Evolutionary conservation across 2,888 invertebrate species (phyloP).

Genomic region (Dorcus hopei): DNA sequence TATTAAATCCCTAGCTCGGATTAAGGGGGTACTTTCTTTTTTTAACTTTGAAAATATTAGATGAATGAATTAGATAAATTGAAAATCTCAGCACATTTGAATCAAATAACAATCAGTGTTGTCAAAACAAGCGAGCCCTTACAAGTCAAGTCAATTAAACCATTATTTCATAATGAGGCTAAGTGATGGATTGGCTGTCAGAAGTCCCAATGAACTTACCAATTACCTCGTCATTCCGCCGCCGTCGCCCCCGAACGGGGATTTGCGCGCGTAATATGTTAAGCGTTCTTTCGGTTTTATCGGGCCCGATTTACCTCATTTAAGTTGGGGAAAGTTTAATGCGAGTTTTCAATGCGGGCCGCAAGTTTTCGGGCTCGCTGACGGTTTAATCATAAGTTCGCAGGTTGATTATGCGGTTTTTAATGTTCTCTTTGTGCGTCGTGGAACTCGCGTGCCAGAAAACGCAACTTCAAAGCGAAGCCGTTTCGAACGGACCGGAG

Average conservation of each 20-base stretch:
- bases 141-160: slow-evolving; percentile 31
- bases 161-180: slow-evolving; percentile 34
- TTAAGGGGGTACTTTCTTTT: no score
- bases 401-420: slow-evolving; percentile 12
- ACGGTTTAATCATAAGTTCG: slow-evolving; percentile 21
- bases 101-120: slow-evolving; percentile 1
- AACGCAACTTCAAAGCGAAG: no score
- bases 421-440: neutral
- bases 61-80: no score
- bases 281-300: slow-evolving; percentile 18
- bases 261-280: slow-evolving; percentile 26
- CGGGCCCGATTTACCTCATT: slow-evolving; percentile 22
- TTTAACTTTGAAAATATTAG: no score
- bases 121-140: neutral
- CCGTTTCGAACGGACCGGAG: no score
- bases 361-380: slow-evolving; percentile 18
- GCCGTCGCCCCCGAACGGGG: slow-evolving; percentile 14
- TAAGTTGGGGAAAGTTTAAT: slow-evolving; percentile 19
- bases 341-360: slow-evolving; percentile 24
- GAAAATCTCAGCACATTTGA: neutral
- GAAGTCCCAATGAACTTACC: slow-evolving; percentile 33
- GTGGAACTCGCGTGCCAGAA: no score
- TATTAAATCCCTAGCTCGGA: no score
- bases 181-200: slow-evolving; percentile 38
- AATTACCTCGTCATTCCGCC: slow-evolving; percentile 22